Evolutionary conservation across 2,113 vertebrate species (phyloP).

Genomic region (Platysteira castanea): DNA sequence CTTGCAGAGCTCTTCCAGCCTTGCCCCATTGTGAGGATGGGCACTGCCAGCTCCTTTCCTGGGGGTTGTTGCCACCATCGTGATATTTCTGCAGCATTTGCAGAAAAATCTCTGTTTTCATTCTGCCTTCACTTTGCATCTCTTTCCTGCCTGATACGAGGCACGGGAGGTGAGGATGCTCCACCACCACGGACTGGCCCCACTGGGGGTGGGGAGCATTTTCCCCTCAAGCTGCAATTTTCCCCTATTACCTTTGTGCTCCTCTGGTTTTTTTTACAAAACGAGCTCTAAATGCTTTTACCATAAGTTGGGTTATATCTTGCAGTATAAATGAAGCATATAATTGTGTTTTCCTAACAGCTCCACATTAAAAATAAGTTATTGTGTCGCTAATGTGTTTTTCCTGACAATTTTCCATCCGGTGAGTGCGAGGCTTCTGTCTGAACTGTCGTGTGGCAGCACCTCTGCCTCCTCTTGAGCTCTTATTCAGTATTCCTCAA

Average conservation of each 20-base stretch:
- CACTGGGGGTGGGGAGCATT: not conserved
- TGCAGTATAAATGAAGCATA: constrained; percentile 57
- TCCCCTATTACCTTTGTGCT: not conserved
- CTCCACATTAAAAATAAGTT: constrained; percentile 58
- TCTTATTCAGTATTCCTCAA: not conserved
- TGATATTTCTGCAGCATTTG: not conserved
- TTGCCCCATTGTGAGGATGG: accelerated
- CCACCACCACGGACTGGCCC: not conserved
- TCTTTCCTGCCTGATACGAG: not conserved
- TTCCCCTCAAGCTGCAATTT: not conserved
- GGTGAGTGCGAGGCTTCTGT: not conserved
- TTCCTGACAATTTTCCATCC: constrained; percentile 41
- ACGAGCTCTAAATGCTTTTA: not conserved
- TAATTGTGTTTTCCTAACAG: constrained; percentile 67
- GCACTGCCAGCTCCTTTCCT: not conserved
- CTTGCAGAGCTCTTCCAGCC: not conserved
- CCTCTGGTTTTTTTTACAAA: not conserved
- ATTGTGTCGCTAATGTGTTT: constrained; percentile 35
- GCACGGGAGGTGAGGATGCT: not conserved
- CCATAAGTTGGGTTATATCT: constrained; percentile 28
- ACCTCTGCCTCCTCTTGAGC: not conserved
- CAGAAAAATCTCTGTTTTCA: not conserved
- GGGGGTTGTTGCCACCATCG: accelerated
- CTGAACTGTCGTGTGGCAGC: not conserved
- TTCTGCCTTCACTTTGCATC: not conserved